These are phyloP conservation scores for Ursus arctos DNA, from an alignment of 2,113 vertebrate species.

Conservation along the genomic window DNA sequence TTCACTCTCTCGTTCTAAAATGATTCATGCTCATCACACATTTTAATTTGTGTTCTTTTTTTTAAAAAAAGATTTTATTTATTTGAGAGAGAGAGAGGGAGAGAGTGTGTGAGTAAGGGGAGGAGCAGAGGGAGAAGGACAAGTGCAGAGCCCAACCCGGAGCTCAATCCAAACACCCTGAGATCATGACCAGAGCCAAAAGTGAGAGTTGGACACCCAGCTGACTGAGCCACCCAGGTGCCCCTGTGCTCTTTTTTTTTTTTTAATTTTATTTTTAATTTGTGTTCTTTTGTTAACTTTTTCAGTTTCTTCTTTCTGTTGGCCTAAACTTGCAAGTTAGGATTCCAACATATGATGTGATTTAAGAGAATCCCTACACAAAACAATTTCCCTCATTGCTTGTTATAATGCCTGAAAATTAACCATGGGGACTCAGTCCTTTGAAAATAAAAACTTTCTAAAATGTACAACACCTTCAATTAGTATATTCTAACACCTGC, in stretches of 20 bases:
- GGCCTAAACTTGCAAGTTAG: conserved; percentile 27
- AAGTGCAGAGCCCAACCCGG: not conserved
- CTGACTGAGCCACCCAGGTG: not conserved
- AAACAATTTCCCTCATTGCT: not conserved
- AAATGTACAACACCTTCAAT: conserved; percentile 45
- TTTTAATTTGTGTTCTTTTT: conserved; percentile 49
- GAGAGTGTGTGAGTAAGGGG: too few species aligned
- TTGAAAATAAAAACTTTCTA: conserved; percentile 39
- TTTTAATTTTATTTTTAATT: not conserved
- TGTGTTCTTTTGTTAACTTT: conserved; percentile 34
- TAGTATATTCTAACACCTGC: not conserved
- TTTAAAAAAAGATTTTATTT: not conserved
- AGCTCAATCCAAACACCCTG: not conserved
- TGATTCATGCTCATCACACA: not conserved
- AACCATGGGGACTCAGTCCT: not conserved
- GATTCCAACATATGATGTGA: not conserved
- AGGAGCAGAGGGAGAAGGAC: not conserved
- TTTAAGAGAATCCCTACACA: conserved; percentile 35
- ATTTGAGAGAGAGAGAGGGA: not conserved
- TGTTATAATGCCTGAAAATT: conserved; percentile 9
- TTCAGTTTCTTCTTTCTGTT: conserved; percentile 62
- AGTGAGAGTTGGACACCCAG: not conserved
- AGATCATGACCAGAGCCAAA: not conserved
- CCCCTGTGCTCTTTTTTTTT: not conserved
- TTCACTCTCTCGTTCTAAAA: conserved; percentile 64